Conservation (phyloP, 2,888 invertebrate genomes). For the Meteorus colon region DNA sequence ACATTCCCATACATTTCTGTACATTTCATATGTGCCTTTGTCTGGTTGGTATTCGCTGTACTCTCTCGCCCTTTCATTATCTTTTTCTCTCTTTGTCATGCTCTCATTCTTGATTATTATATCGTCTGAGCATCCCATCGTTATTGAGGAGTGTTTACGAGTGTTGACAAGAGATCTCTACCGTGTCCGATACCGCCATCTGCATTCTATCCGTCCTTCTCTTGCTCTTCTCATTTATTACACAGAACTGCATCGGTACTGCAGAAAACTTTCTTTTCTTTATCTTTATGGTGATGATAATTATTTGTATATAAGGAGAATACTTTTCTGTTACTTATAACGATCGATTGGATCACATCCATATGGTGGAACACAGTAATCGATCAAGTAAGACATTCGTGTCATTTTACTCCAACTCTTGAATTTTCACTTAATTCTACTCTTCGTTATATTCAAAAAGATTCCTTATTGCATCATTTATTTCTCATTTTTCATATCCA, state of each 20-base stretch:
- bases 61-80: not conserved
- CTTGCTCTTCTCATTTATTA: constrained; percentile 18
- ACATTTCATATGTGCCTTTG: too few species aligned
- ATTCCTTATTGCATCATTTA: too few species aligned
- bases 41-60: too few species aligned
- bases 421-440: too few species aligned
- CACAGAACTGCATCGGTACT: constrained; percentile 58
- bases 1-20: too few species aligned
- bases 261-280: constrained; percentile 54
- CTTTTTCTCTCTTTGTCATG: not conserved
- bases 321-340: too few species aligned
- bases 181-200: constrained; percentile 64
- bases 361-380: too few species aligned
- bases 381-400: too few species aligned
- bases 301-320: not conserved
- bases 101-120: constrained; percentile 20
- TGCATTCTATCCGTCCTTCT: constrained; percentile 48
- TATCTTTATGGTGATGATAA: constrained; percentile 9
- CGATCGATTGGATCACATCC: too few species aligned
- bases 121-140: not conserved
- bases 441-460: too few species aligned
- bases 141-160: not conserved
- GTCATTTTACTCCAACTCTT: too few species aligned
- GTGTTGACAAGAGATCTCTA: constrained; percentile 34
- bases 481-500: too few species aligned